These are phyloP conservation scores for Ophioninae sp. DNA, from an alignment of 2,888 invertebrate species.

Conservation along the genomic window DNA sequence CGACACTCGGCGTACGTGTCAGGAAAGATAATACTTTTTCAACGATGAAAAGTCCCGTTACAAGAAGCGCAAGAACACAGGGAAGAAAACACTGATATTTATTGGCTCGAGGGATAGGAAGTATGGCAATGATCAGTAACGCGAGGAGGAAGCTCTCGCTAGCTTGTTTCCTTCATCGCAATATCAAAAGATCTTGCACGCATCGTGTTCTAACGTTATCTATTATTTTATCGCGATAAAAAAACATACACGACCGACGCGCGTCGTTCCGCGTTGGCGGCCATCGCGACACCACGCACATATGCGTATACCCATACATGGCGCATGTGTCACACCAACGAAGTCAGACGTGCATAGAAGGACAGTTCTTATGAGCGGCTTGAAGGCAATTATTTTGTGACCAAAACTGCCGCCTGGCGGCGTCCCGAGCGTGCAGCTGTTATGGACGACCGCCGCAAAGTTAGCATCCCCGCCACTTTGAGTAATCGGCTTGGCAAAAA, in stretches of 20 bases:
- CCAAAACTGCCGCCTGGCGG: too few species aligned
- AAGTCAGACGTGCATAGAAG: too few species aligned
- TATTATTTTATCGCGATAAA: constrained; percentile 43
- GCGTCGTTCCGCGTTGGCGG: constrained; percentile 54
- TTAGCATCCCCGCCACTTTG: too few species aligned
- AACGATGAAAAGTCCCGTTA: constrained; percentile 12
- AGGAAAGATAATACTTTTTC: constrained; percentile 5
- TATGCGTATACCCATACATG: not conserved
- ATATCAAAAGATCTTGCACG: constrained; percentile 16
- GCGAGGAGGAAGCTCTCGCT: constrained; percentile 4
- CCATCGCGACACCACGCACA: constrained; percentile 43
- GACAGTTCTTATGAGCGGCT: too few species aligned
- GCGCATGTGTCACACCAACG: not conserved
- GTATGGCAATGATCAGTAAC: constrained; percentile 4
- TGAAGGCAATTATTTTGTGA: too few species aligned
- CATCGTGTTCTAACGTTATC: constrained; percentile 38
- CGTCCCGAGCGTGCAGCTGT: too few species aligned
- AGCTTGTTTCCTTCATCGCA: constrained; percentile 34
- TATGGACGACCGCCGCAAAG: too few species aligned
- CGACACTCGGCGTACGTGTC: constrained; percentile 16
- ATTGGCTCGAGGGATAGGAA: not conserved
- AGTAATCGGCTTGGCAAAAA: too few species aligned
- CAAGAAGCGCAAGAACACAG: constrained; percentile 3
- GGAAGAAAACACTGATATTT: constrained; percentile 6
- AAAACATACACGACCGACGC: constrained; percentile 25